phyloP scores from a whole-genome alignment of 2,113 vertebrate genomes.

The Indri indri region DNA sequence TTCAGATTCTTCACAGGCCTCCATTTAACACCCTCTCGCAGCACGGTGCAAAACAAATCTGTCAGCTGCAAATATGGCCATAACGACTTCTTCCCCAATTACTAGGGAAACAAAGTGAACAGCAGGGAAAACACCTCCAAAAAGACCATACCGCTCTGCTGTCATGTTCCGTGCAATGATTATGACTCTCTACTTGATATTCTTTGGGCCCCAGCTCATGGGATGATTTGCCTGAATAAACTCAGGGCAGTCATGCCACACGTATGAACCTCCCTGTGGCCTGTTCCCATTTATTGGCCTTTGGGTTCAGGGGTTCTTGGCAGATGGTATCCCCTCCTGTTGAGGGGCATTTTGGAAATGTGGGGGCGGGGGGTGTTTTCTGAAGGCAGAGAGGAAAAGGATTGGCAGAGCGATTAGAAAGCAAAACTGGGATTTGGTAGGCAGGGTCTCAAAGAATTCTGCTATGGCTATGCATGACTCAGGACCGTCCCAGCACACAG shows the following conservation, averaged over 20 bases:
- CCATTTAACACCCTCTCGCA: neutral
- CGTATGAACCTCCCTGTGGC: neutral
- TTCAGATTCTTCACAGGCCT: slow-evolving; percentile 12
- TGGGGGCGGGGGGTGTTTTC: neutral
- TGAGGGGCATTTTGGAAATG: neutral
- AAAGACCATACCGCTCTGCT: neutral
- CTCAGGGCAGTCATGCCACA: no score
- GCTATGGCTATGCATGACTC: fast-evolving
- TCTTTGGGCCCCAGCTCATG: neutral
- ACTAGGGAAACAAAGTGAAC: slow-evolving; percentile 65
- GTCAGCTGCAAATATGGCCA: slow-evolving; percentile 57
- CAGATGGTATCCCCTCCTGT: neutral
- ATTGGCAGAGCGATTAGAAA: neutral
- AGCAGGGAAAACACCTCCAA: slow-evolving; percentile 48
- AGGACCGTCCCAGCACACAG: fast-evolving
- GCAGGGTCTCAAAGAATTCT: neutral
- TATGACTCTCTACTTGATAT: neutral
- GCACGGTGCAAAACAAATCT: slow-evolving; percentile 49
- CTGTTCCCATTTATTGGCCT: neutral
- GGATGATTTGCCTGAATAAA: neutral
- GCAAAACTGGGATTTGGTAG: neutral
- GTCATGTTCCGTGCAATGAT: neutral
- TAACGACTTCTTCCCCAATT: slow-evolving; percentile 27
- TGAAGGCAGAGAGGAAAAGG: neutral
- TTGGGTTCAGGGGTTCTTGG: neutral